Conservation (phyloP, 2,888 invertebrate genomes). For the Scaptomyza caliginosa region DNA sequence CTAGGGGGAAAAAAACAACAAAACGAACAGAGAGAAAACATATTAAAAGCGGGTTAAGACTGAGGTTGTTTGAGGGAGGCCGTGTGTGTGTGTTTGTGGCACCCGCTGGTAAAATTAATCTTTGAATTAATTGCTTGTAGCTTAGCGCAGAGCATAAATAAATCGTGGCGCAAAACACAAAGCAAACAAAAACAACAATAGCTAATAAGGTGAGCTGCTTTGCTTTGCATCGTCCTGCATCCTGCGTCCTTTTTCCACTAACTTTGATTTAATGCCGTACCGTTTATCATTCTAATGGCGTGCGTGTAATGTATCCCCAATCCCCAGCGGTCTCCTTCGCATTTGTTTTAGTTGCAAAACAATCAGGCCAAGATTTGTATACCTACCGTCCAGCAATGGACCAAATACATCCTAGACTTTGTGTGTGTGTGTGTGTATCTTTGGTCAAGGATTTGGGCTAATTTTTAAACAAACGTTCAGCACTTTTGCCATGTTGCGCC, state of each 20-base stretch:
- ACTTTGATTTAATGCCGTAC: constrained; percentile 81
- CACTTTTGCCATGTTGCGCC: constrained; percentile 37
- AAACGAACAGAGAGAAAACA: constrained; percentile 14
- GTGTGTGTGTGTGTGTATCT: constrained; percentile 27
- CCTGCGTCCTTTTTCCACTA: constrained; percentile 61
- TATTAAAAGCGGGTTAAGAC: constrained; percentile 45
- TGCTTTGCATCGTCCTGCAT: constrained; percentile 6
- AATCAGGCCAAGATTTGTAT: constrained; percentile 70
- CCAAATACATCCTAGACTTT: constrained; percentile 6
- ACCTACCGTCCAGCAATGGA: constrained; percentile 19
- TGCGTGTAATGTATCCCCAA: constrained; percentile 67
- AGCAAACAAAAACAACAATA: constrained; percentile 27
- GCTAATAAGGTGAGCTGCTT: constrained; percentile 34
- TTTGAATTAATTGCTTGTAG: constrained; percentile 81
- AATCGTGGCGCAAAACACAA: constrained; percentile 59
- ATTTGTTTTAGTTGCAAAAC: constrained; percentile 74
- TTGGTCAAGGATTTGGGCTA: constrained; percentile 39
- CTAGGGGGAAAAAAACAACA: constrained; percentile 24
- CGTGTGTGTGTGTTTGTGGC: constrained; percentile 35
- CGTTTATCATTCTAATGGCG: constrained; percentile 81
- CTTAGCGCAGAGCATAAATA: constrained; percentile 80
- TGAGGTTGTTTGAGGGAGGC: constrained; percentile 10
- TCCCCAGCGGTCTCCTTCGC: constrained; percentile 52
- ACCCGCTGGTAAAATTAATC: constrained; percentile 81
- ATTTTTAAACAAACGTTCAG: constrained; percentile 68